phyloP scores from a whole-genome alignment of 2,888 invertebrate species.

The Smittia sp. region DNA sequence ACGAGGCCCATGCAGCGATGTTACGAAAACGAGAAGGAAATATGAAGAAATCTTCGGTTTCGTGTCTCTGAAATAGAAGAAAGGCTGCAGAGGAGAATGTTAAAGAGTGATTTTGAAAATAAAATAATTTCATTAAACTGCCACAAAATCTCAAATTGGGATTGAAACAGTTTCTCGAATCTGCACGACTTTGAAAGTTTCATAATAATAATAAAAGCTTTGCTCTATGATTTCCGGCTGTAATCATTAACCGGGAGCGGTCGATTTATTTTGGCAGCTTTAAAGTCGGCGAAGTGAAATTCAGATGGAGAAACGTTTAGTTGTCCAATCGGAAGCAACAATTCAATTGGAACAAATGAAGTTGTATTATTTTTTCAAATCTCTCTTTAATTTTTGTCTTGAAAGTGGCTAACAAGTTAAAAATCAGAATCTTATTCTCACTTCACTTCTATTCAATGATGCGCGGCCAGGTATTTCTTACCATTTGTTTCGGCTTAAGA shows the following conservation, averaged over 20 bases:
- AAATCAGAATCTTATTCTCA: no score
- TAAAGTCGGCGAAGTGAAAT: no score
- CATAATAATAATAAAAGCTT: neutral
- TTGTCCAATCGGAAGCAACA: no score
- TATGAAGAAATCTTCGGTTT: neutral
- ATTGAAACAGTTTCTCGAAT: neutral
- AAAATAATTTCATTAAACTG: conserved; percentile 25
- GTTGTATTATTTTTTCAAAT: no score
- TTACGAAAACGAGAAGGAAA: conserved; percentile 5
- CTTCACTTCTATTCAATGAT: no score
- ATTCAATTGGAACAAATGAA: no score
- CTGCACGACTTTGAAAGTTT: conserved; percentile 17
- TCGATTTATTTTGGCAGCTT: no score
- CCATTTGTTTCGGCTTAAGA: no score
- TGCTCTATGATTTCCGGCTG: neutral
- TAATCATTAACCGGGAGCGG: neutral
- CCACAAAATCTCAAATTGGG: conserved; percentile 1
- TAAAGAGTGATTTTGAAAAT: conserved; percentile 10
- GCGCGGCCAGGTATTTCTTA: no score
- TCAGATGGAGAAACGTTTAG: no score
- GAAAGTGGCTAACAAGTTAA: no score
- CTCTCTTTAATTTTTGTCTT: no score
- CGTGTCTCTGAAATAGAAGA: neutral
- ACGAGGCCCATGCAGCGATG: conserved; percentile 13
- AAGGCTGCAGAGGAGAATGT: neutral